These are phyloP conservation scores for Macropis europaea DNA, from an alignment of 2,888 invertebrate genomes.

Conservation along the genomic window DNA sequence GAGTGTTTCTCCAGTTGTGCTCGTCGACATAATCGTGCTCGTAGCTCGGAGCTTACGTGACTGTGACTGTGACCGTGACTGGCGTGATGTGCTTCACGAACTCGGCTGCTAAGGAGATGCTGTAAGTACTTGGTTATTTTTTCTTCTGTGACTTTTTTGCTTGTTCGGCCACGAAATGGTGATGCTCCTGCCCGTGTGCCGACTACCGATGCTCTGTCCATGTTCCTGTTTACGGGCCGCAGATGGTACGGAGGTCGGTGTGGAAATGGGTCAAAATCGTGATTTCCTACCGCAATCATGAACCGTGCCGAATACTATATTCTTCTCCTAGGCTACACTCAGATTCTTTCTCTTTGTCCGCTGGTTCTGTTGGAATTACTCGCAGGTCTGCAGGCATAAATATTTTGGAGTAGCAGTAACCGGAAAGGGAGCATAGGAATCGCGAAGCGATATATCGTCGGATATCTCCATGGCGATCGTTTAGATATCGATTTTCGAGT, in stretches of 20 bases:
- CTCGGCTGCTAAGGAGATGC: slow-evolving; percentile 50
- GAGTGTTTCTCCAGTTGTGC: slow-evolving; percentile 55
- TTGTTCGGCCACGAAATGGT: neutral
- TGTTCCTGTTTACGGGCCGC: slow-evolving; percentile 40
- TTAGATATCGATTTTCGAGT: slow-evolving; percentile 13
- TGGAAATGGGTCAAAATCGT: slow-evolving; percentile 42
- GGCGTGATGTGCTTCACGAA: slow-evolving; percentile 34
- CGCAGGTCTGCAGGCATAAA: neutral
- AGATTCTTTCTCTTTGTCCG: neutral
- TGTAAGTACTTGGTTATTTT: slow-evolving; percentile 47
- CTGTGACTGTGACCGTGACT: slow-evolving; percentile 60
- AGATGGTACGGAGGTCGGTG: slow-evolving; percentile 49
- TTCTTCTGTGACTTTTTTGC: neutral
- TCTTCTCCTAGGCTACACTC: neutral
- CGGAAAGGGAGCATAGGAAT: too few relatives aligned
- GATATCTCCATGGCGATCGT: too few relatives aligned
- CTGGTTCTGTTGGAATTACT: neutral
- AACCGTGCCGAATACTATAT: neutral
- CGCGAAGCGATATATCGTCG: too few relatives aligned
- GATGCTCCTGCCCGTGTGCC: too few relatives aligned
- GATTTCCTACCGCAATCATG: slow-evolving; percentile 2
- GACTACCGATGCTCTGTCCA: neutral
- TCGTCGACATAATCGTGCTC: slow-evolving; percentile 19
- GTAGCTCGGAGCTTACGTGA: slow-evolving; percentile 46
- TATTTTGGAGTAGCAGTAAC: neutral